Percentiles rank a stretch among this genome's conserved stretches.
Conservation (phyloP, 2,797 vertebrate genomes). For the Prunella strophiata region DNA sequence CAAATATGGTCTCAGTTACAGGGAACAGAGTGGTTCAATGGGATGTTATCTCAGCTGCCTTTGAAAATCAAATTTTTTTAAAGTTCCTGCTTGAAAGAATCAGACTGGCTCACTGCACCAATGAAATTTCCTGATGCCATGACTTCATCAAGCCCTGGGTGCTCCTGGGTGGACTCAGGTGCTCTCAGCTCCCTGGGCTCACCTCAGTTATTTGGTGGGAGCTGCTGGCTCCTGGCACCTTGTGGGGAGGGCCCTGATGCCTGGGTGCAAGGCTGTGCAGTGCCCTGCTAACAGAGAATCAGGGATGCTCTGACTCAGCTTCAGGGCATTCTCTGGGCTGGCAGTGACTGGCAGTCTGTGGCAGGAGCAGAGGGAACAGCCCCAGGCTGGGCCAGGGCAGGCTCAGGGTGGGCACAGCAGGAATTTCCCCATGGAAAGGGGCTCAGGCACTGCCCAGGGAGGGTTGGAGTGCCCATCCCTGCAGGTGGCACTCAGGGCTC, state of each 20-base stretch:
- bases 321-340: neutral
- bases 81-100: neutral
- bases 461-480: neutral
- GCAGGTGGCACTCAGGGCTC: neutral
- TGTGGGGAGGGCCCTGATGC: neutral
- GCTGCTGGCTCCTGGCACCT: neutral
- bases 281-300: neutral
- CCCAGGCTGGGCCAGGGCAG: neutral
- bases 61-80: neutral
- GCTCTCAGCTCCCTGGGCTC: neutral
- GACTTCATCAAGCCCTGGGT: neutral
- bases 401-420: neutral
- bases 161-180: neutral
- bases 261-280: neutral
- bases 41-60: neutral
- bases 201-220: neutral
- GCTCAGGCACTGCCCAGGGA: neutral
- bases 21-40: neutral
- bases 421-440: neutral
- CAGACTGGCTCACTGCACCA: neutral
- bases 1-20: neutral
- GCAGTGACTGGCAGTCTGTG: neutral
- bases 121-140: neutral
- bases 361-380: rapidly evolving
- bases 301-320: neutral